Evolutionary conservation across 1,140 invertebrate genomes (phyloP).

Genomic region (Battus philenor): DNA sequence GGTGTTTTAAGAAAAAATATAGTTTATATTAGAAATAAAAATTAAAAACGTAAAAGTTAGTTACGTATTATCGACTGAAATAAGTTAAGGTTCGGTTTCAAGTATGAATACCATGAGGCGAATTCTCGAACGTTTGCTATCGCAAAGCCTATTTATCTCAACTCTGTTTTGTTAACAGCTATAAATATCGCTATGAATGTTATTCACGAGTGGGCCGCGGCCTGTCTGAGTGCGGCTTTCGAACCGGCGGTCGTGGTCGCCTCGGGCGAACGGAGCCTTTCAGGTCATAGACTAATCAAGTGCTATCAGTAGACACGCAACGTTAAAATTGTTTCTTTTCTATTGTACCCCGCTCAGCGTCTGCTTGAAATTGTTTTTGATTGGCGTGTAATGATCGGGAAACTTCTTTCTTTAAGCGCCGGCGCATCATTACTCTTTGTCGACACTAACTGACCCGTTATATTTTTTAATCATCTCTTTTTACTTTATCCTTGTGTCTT

Average conservation of each 20-base stretch:
- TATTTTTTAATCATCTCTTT: no score
- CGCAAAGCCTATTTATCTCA: constrained; percentile 1
- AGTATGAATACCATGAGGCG: neutral
- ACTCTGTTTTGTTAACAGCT: constrained; percentile 9
- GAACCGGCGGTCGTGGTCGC: constrained; percentile 48
- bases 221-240: constrained; percentile 40
- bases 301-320: constrained; percentile 32
- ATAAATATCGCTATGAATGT: constrained; percentile 24
- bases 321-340: constrained; percentile 18
- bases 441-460: no score
- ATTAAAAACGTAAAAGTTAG: no score
- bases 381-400: neutral
- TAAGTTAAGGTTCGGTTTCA: no score
- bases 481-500: no score
- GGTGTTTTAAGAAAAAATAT: no score
- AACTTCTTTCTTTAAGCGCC: no score
- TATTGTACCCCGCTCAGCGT: constrained; percentile 4
- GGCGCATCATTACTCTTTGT: no score
- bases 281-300: constrained; percentile 28
- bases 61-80: no score
- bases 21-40: no score
- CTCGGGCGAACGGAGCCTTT: constrained; percentile 36
- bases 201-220: constrained; percentile 35
- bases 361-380: constrained; percentile 6
- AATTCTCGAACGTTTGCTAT: neutral